Percentiles rank a stretch among this genome's conserved stretches.
These are phyloP conservation scores for Noctua comes DNA, from an alignment of 2,888 invertebrate species.

Conservation along the genomic window DNA sequence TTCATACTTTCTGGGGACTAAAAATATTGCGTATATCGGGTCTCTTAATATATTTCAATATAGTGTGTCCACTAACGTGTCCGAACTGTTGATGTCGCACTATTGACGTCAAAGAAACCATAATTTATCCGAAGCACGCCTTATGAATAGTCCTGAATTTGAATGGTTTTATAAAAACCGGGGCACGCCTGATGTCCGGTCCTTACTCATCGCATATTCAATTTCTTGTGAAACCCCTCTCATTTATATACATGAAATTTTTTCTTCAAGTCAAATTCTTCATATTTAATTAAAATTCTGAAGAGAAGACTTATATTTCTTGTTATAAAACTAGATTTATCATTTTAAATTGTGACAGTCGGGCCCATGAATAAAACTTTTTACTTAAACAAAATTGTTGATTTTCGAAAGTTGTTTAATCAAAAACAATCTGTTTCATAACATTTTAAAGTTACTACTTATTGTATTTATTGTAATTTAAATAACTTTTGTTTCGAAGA, in stretches of 20 bases:
- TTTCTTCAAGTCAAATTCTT: constrained; percentile 57
- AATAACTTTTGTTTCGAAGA: constrained; percentile 12
- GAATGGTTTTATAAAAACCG: constrained; percentile 59
- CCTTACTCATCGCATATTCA: constrained; percentile 66
- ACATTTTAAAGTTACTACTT: constrained; percentile 9
- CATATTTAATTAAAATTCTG: constrained; percentile 64
- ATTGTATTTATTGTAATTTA: constrained; percentile 22
- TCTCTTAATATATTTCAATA: constrained; percentile 1
- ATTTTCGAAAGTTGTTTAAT: constrained; percentile 40
- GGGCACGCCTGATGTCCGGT: constrained; percentile 55
- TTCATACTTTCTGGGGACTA: background rate
- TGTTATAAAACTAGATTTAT: constrained; percentile 56
- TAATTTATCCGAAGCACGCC: constrained; percentile 48
- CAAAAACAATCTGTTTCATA: constrained; percentile 41
- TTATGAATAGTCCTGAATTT: constrained; percentile 63
- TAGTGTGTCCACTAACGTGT: background rate
- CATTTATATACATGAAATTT: constrained; percentile 67
- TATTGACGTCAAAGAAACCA: constrained; percentile 30
- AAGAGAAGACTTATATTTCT: constrained; percentile 48
- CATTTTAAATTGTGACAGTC: constrained; percentile 49
- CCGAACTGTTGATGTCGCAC: constrained; percentile 22
- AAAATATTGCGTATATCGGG: background rate
- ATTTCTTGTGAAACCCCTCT: constrained; percentile 65
- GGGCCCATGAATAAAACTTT: constrained; percentile 36
- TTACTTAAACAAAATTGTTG: constrained; percentile 30